Conservation (phyloP, 2,113 vertebrate genomes). For the Muscicapa adusta region DNA sequence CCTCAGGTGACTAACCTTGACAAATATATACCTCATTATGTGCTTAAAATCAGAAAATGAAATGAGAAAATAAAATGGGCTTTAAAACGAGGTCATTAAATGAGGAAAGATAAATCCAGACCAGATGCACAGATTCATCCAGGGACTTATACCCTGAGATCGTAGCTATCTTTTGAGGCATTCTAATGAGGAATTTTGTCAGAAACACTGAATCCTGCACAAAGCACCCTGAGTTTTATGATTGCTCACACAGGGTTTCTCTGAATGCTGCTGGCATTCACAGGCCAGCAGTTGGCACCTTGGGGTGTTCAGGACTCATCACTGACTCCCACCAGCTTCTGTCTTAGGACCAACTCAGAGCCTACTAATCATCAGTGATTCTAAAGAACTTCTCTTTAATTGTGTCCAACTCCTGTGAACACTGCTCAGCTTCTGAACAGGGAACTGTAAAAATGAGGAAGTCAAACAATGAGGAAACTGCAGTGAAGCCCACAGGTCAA, state of each 20-base stretch:
- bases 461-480: not conserved
- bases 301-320: not conserved
- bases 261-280: not conserved
- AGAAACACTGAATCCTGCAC: not conserved
- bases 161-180: not conserved
- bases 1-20: not conserved
- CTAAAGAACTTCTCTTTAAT: not conserved
- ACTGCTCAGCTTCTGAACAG: not conserved
- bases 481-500: fast-evolving
- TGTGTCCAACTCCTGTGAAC: not conserved
- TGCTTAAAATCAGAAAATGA: not conserved
- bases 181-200: not conserved
- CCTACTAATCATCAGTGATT: not conserved
- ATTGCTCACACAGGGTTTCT: not conserved
- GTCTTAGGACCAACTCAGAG: not conserved
- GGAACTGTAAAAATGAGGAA: not conserved
- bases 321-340: not conserved
- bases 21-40: not conserved
- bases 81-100: not conserved
- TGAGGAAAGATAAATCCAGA: not conserved
- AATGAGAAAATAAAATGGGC: not conserved
- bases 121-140: not conserved
- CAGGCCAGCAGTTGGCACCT: not conserved
- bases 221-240: not conserved
- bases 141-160: not conserved